phyloP scores from a whole-genome alignment of 2,888 invertebrate genomes.

The Acleris holmiana region DNA sequence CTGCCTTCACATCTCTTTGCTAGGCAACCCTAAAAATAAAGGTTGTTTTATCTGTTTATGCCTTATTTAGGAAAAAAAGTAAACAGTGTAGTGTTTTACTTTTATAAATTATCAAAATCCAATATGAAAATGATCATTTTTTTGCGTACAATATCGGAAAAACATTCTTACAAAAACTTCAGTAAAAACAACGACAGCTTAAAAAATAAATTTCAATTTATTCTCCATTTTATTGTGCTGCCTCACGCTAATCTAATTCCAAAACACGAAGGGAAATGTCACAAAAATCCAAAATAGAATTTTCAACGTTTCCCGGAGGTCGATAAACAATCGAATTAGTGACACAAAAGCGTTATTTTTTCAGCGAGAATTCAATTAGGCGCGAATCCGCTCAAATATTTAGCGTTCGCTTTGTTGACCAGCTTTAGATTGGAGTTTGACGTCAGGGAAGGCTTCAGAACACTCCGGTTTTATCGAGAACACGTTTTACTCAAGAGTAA shows the following conservation, averaged over 20 bases:
- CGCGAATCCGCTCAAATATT: slow-evolving; percentile 29
- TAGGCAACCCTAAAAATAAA: too few relatives aligned
- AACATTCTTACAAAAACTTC: too few relatives aligned
- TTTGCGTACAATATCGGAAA: too few relatives aligned
- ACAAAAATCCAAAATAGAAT: slow-evolving; percentile 12
- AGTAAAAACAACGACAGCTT: not conserved
- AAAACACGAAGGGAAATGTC: slow-evolving; percentile 9
- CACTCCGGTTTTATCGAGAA: too few relatives aligned
- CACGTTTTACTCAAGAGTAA: too few relatives aligned
- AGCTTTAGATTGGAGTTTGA: not conserved
- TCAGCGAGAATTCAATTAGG: slow-evolving; percentile 28
- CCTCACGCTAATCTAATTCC: slow-evolving; percentile 21
- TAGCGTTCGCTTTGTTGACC: slow-evolving; percentile 19
- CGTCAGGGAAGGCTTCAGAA: not conserved
- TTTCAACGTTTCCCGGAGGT: slow-evolving; percentile 2
- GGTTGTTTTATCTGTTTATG: too few relatives aligned
- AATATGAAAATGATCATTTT: too few relatives aligned
- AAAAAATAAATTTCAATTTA: not conserved
- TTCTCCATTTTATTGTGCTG: not conserved
- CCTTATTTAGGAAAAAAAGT: too few relatives aligned
- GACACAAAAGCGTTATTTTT: slow-evolving; percentile 22
- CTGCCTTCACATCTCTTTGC: too few relatives aligned
- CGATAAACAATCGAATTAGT: slow-evolving; percentile 31
- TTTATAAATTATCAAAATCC: too few relatives aligned
- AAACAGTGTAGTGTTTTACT: too few relatives aligned